These are phyloP conservation scores for Panulirus ornatus DNA, from an alignment of 1,140 invertebrate species.

Conservation along the genomic window DNA sequence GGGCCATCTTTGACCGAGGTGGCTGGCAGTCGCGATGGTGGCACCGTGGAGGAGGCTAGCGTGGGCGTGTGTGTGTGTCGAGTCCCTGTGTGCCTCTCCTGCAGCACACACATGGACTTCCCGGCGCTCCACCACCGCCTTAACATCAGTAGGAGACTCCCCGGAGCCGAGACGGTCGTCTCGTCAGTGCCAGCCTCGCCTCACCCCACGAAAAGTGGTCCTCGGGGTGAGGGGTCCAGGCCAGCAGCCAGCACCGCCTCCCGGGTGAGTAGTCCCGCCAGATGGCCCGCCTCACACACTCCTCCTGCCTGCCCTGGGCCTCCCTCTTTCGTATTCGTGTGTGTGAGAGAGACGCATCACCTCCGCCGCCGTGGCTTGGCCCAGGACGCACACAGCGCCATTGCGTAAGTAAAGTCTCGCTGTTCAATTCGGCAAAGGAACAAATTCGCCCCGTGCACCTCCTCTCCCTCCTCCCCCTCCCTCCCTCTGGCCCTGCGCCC, in stretches of 20 bases:
- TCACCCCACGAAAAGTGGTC: constrained; percentile 33
- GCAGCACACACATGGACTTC: constrained; percentile 49
- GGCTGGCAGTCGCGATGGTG: constrained; percentile 45
- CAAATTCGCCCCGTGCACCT: neutral
- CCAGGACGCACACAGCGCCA: neutral
- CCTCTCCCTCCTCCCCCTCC: neutral
- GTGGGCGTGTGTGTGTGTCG: constrained; percentile 55
- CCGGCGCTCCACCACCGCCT: constrained; percentile 8
- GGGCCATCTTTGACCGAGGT: constrained; percentile 68
- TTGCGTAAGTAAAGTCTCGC: neutral
- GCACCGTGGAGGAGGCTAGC: constrained; percentile 37
- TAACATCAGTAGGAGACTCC: constrained; percentile 19
- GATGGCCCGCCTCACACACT: constrained; percentile 31
- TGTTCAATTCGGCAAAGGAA: neutral
- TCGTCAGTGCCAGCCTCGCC: constrained; percentile 32
- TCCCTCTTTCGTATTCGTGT: too few species aligned
- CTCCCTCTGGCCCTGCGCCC: neutral
- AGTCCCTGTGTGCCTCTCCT: constrained; percentile 51
- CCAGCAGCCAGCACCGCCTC: constrained; percentile 29
- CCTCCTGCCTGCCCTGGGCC: neutral
- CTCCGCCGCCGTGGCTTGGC: too few species aligned
- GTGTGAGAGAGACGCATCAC: too few species aligned
- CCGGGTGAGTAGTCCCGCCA: constrained; percentile 55
- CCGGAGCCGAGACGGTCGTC: neutral
- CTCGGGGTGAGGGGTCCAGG: neutral